Base-by-base conservation (phyloP, 1,140 invertebrate species). In the Drosophila bifasciata region DNA sequence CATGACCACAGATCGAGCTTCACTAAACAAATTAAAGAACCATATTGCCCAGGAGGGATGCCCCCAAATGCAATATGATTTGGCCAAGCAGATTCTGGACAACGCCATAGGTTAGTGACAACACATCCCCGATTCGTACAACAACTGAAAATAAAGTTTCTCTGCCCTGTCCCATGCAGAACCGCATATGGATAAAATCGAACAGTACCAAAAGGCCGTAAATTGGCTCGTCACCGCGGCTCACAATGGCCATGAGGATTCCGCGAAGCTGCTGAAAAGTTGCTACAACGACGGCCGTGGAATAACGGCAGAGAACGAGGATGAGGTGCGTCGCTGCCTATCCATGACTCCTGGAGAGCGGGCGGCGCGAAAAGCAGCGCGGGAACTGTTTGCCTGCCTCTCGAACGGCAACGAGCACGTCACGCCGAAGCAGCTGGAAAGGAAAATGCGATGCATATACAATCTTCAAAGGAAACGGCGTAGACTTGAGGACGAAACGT, bases 221-320 rank as follows among this genome's bases (percentile, higher is more conserved):
- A 95, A 96, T 80, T 98, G 97, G 97, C 90, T 98, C 5, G 95
- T 97, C 13, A 96, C 96, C 92, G 96, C 97, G 1, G 97, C 97
- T 0, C 95, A 97, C 81, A 96, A 98, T 91, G 97, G 97, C 2
- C 97, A 97, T 90, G 93, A 95, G 64, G 96, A 97, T 90, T 97
- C 97, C 3, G 96, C 96, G 19, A 94, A 94, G 57, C 93, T 97
- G 74, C 92, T 98, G 28, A 93, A 94, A 79, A 93, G 96, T 91
- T 98, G 97, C 92, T 94, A 96, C 40, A 93, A 95, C 21, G 95
- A 94, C 25, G 96, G 96, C 25, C 94, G 94, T 78, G 96, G 96
- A 9, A 96, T 97, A 7, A 96, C 94, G 11, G 94, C 96, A 58
- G 95, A 96, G 53, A 97, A 97, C 91, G 95, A 95, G 70, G 93